These are phyloP conservation scores for Microctonus aethiopoides DNA, from an alignment of 2,888 invertebrate species.

Conservation along the genomic window DNA sequence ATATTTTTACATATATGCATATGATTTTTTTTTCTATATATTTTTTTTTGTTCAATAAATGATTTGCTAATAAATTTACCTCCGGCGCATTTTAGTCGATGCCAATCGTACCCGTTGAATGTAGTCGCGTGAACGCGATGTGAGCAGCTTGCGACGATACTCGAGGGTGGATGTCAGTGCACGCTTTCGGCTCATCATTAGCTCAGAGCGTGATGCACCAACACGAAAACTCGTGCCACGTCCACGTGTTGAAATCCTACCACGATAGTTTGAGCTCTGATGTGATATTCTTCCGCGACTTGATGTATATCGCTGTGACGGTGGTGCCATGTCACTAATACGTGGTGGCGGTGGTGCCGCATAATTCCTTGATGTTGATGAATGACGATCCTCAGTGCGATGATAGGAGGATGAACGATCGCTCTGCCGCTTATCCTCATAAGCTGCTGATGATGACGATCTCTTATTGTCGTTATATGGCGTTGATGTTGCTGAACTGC, in stretches of 20 bases:
- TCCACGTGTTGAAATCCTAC: slow-evolving; percentile 59
- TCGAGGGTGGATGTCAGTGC: slow-evolving; percentile 56
- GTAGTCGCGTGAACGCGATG: slow-evolving; percentile 64
- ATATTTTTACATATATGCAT: not conserved
- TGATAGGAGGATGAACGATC: slow-evolving; percentile 62
- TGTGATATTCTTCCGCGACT: slow-evolving; percentile 61
- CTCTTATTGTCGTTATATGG: slow-evolving; percentile 62
- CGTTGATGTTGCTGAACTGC: slow-evolving; percentile 47
- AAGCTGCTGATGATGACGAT: slow-evolving; percentile 58
- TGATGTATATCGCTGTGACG: slow-evolving; percentile 56
- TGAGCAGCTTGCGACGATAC: slow-evolving; percentile 64
- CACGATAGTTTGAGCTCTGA: slow-evolving; percentile 58
- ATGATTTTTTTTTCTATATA: too few relatives aligned
- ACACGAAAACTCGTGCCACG: slow-evolving; percentile 55
- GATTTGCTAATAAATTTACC: slow-evolving; percentile 62
- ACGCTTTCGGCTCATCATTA: slow-evolving; percentile 61
- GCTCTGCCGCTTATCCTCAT: slow-evolving; percentile 63
- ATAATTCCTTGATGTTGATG: slow-evolving; percentile 59
- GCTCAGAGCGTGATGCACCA: slow-evolving; percentile 56
- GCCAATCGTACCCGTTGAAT: slow-evolving; percentile 63
- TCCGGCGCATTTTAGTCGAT: slow-evolving; percentile 62
- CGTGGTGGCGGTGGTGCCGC: slow-evolving; percentile 58
- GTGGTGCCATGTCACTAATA: slow-evolving; percentile 60
- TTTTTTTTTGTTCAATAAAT: slow-evolving; percentile 38
- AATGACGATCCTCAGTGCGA: slow-evolving; percentile 62